These are phyloP conservation scores for Conops quadrifasciatus DNA, from an alignment of 2,888 invertebrate species.

Conservation along the genomic window DNA sequence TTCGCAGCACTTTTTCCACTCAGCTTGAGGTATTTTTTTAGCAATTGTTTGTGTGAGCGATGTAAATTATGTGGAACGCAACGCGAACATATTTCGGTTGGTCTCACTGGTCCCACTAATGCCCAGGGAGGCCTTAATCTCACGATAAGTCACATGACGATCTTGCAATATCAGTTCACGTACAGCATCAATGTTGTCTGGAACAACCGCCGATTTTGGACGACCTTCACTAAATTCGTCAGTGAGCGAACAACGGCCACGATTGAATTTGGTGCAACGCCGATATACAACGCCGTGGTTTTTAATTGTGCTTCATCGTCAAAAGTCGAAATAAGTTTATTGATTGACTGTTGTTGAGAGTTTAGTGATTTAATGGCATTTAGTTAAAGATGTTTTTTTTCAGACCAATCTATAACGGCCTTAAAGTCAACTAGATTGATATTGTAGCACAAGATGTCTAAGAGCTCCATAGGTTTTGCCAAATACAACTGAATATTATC, in stretches of 20 bases:
- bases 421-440: no score
- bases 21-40: conserved; percentile 33
- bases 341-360: conserved; percentile 36
- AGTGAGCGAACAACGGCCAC: conserved; percentile 28
- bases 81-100: no score
- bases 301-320: conserved; percentile 33
- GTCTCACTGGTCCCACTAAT: neutral
- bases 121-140: conserved; percentile 5
- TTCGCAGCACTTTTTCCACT: conserved; percentile 11
- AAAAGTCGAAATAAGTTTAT: conserved; percentile 34
- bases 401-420: no score
- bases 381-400: no score
- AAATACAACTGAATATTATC: no score
- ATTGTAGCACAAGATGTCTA: no score
- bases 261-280: conserved; percentile 34
- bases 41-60: no score
- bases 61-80: no score
- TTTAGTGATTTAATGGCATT: no score
- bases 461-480: no score
- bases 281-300: conserved; percentile 28
- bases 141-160: conserved; percentile 13
- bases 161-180: conserved; percentile 8
- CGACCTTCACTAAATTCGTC: conserved; percentile 10
- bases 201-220: conserved; percentile 2
- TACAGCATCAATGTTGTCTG: conserved; percentile 8